A percentile compares a stretch with the other conserved stretches of the same genome.
Evolutionary conservation across 2,113 vertebrate species (phyloP).

Genomic region (Xyliphius kryptos): DNA sequence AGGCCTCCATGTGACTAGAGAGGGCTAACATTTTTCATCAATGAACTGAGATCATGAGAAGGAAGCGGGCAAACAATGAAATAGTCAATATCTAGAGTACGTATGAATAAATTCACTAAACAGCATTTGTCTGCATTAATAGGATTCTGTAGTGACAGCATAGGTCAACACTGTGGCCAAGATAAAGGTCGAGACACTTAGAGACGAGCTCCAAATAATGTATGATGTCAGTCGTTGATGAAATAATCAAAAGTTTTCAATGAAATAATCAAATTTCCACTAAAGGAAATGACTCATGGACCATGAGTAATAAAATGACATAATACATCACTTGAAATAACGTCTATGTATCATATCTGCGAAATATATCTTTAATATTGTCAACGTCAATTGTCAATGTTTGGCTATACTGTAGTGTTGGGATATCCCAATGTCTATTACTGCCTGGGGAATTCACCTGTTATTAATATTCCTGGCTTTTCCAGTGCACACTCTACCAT

Average conservation of each 20-base stretch:
- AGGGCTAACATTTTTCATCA: conserved; percentile 27
- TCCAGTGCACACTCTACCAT: too few relatives aligned
- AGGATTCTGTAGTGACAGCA: conserved; percentile 21
- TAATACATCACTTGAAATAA: too few relatives aligned
- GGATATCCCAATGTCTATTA: too few relatives aligned
- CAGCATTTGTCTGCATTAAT: too few relatives aligned
- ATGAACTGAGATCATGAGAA: conserved; percentile 25
- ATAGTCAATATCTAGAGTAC: neutral
- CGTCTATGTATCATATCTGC: too few relatives aligned
- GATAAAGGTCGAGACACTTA: conserved; percentile 11
- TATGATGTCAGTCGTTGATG: conserved; percentile 4
- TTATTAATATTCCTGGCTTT: too few relatives aligned
- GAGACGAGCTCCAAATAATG: neutral
- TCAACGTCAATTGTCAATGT: too few relatives aligned
- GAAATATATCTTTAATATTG: too few relatives aligned
- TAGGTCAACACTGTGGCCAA: conserved; percentile 16
- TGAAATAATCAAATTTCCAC: conserved; percentile 4
- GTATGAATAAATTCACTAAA: neutral
- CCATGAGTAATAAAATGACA: neutral
- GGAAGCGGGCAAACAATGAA: conserved; percentile 10
- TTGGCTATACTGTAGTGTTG: too few relatives aligned
- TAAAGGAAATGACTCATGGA: neutral
- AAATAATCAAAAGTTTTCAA: conserved; percentile 6
- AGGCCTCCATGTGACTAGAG: too few relatives aligned
- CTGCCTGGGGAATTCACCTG: too few relatives aligned